These are phyloP conservation scores for Aythya baeri DNA, from an alignment of 2,113 vertebrate genomes.

Conservation along the genomic window DNA sequence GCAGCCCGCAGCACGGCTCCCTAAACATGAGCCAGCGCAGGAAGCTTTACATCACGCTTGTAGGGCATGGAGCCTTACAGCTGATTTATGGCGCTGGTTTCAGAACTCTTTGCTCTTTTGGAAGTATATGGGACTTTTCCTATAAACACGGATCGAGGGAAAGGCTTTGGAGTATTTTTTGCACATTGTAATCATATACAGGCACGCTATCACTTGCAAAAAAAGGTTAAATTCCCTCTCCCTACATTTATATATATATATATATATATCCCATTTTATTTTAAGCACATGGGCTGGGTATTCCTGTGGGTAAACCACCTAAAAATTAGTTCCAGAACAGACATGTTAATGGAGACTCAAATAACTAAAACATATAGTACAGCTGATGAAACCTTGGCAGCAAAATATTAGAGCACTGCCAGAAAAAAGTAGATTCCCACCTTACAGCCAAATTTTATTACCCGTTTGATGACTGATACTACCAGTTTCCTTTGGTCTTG, in stretches of 20 bases:
- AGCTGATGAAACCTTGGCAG: conserved; percentile 50
- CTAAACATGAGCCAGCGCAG: not conserved
- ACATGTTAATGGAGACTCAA: conserved; percentile 34
- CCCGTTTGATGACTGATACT: not conserved
- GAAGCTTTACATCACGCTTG: not conserved
- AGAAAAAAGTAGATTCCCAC: conserved; percentile 2
- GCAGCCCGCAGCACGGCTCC: not conserved
- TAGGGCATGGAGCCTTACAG: conserved; percentile 16
- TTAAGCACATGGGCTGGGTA: conserved; percentile 50
- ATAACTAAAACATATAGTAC: not conserved
- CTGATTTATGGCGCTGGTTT: not conserved
- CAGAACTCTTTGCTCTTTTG: conserved; percentile 9
- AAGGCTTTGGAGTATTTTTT: conserved; percentile 19
- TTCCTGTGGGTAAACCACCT: conserved; percentile 57
- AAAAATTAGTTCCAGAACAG: conserved; percentile 63
- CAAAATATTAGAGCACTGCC: not conserved
- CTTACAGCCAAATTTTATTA: not conserved
- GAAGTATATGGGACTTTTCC: not conserved
- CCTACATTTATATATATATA: accelerated
- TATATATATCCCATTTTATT: not conserved
- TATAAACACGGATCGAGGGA: not conserved
- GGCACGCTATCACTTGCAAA: not conserved
- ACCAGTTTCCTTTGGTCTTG: not conserved
- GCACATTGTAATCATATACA: not conserved
- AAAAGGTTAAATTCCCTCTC: not conserved